Evolutionary conservation across 1,140 invertebrate genomes (phyloP), one percentile per base, ranked within the genome.

Genomic region (Leptinotarsa defecta): DNA sequence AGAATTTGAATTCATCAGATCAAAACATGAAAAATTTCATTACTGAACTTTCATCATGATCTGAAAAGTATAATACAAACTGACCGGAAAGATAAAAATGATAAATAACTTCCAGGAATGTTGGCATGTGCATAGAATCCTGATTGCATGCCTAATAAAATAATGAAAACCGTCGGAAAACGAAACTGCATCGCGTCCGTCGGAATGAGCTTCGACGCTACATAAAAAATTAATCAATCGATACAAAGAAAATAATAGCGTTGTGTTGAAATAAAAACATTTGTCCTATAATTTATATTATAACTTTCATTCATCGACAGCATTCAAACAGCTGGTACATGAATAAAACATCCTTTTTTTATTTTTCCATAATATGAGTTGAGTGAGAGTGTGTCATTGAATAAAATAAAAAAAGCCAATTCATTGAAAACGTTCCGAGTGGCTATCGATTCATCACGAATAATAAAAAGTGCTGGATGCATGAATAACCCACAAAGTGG

Each of bases 201-300:
- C 75, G 75, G 69, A 64, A 57, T 48, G 19, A 57, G 52, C 48
- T 64, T 52, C 34, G 24, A n/a, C 69, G 68, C 34, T 22, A 57
- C 57, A 71, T 19, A 57, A 71, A 71, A 52, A 48, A 24, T 6
- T 43, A 15, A 43, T 19, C 75, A 76, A 76, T 76, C 75, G 75
- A 76, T 76, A 67, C n/a, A 70, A 73, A 73, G 72, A 67, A n/a
- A 68, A 72, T 65, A 61, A 76, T 64, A 76, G 63, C 72, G 63
- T 27, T 27, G 69, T 13, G n/a, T 43, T 43, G 49, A 76, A 76
- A 76, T 76, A 76, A 76, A 74, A 76, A 76, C 75, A 73, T 76
- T 72, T 61, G 20, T 67, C 70, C 20, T 57, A 76, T 67, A 71
- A 73, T 71, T 76, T 63, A 52, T 71, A 72, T 65, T 73, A 76